Conservation (phyloP, 1,140 invertebrate species). For the Cotesia chilonis region DNA sequence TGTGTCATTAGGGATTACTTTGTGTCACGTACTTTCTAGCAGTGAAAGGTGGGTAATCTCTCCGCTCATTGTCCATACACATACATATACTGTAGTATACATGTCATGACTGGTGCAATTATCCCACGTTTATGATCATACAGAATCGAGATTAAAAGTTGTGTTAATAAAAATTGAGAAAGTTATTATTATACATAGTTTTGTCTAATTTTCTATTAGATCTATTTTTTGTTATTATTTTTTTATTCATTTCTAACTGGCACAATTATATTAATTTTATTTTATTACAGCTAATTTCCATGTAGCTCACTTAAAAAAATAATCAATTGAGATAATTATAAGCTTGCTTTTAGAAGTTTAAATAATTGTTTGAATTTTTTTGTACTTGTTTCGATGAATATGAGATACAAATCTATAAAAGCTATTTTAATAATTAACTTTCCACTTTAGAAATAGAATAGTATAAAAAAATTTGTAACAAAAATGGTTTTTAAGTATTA, state of each 20-base stretch:
- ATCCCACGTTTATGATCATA: conserved; percentile 36
- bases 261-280: too few relatives aligned
- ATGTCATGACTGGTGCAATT: conserved; percentile 33
- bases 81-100: conserved; percentile 25
- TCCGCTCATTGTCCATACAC: conserved; percentile 20
- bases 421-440: too few relatives aligned
- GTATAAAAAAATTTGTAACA: too few relatives aligned
- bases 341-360: neutral
- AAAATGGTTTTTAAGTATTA: too few relatives aligned
- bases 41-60: conserved; percentile 40
- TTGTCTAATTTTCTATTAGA: neutral
- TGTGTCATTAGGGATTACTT: conserved; percentile 12
- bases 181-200: conserved; percentile 8
- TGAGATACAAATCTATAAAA: neutral
- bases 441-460: too few relatives aligned
- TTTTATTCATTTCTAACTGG: neutral
- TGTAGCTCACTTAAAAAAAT: too few relatives aligned
- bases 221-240: neutral
- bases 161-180: conserved; percentile 28
- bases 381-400: too few relatives aligned
- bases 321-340: neutral
- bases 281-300: too few relatives aligned
- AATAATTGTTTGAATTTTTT: too few relatives aligned
- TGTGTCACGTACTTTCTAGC: conserved; percentile 37
- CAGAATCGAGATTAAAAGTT: conserved; percentile 37